Evolutionary conservation across 2,888 invertebrate species (phyloP).

Genomic region (Phaonia tiefii): DNA sequence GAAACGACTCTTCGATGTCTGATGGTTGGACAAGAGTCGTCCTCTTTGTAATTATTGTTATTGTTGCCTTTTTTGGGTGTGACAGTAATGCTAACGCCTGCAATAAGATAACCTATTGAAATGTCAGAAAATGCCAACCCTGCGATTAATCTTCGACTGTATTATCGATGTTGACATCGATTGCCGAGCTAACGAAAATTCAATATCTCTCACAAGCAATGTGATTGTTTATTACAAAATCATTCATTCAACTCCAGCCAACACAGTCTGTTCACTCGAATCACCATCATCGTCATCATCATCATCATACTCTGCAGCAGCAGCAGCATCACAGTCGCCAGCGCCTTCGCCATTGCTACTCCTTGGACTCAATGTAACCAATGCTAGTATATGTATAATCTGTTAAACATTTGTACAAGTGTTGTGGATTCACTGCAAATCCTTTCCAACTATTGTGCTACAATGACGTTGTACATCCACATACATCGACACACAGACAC

Average conservation of each 20-base stretch:
- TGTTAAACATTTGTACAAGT: slow-evolving; percentile 35
- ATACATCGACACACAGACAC: not conserved
- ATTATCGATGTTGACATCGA: slow-evolving; percentile 69
- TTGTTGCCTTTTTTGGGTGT: slow-evolving; percentile 57
- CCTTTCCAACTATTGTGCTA: not conserved
- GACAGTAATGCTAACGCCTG: slow-evolving; percentile 67
- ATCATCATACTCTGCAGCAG: no score
- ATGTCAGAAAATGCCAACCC: slow-evolving; percentile 68
- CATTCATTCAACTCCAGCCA: slow-evolving; percentile 23
- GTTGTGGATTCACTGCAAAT: slow-evolving; percentile 34
- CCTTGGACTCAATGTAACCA: slow-evolving; percentile 11
- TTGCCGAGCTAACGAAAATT: slow-evolving; percentile 49
- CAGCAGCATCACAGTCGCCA: not conserved
- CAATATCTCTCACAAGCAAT: slow-evolving; percentile 23
- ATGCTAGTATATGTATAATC: slow-evolving; percentile 31
- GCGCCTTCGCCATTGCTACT: not conserved
- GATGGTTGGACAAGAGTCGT: slow-evolving; percentile 45
- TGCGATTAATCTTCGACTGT: slow-evolving; percentile 68
- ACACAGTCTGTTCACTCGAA: no score
- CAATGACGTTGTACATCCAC: not conserved
- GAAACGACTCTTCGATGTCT: slow-evolving; percentile 44
- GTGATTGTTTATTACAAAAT: slow-evolving; percentile 36
- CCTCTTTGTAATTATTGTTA: slow-evolving; percentile 48
- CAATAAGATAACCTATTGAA: slow-evolving; percentile 68
- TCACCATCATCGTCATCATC: not conserved